phyloP scores from a whole-genome alignment of 1,140 invertebrate genomes.

The Drosophila baimaii region DNA sequence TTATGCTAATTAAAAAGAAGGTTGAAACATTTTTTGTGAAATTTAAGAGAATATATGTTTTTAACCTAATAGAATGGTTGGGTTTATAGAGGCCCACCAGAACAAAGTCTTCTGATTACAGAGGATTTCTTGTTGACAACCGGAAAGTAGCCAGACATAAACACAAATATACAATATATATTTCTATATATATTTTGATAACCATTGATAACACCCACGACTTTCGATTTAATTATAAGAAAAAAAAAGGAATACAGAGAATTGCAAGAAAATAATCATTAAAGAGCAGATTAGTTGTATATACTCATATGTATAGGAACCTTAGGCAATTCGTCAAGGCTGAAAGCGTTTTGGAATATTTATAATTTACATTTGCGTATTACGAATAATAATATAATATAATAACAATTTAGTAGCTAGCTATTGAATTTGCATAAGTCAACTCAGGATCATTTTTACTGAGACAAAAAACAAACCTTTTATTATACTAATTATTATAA shows the following conservation, averaged over 20 bases:
- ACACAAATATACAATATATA: slow-evolving; percentile 35
- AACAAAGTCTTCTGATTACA: slow-evolving; percentile 55
- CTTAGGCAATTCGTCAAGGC: slow-evolving; percentile 13
- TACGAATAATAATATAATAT: rapidly evolving
- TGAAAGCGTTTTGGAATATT: not conserved
- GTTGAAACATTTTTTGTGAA: not conserved
- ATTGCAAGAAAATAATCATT: slow-evolving; percentile 21
- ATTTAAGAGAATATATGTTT: slow-evolving; percentile 3
- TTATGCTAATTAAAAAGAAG: slow-evolving; percentile 15
- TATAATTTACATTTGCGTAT: not conserved
- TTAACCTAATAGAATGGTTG: slow-evolving; percentile 6
- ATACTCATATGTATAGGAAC: not conserved
- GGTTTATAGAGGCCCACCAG: slow-evolving; percentile 24
- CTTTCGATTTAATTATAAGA: slow-evolving; percentile 58
- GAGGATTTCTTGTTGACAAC: slow-evolving; percentile 72
- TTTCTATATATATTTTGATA: slow-evolving; percentile 40
- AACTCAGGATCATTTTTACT: not conserved
- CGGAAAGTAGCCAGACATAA: slow-evolving; percentile 73
- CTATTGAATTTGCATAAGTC: too few species aligned
- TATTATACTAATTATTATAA: too few species aligned
- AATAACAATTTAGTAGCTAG: too few species aligned
- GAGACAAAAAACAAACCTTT: too few species aligned
- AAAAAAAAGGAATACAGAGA: slow-evolving; percentile 47
- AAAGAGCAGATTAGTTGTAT: slow-evolving; percentile 24
- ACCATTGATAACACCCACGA: slow-evolving; percentile 80